Conservation (phyloP, 1,140 invertebrate genomes). For the Rhynchophorus ferrugineus region DNA sequence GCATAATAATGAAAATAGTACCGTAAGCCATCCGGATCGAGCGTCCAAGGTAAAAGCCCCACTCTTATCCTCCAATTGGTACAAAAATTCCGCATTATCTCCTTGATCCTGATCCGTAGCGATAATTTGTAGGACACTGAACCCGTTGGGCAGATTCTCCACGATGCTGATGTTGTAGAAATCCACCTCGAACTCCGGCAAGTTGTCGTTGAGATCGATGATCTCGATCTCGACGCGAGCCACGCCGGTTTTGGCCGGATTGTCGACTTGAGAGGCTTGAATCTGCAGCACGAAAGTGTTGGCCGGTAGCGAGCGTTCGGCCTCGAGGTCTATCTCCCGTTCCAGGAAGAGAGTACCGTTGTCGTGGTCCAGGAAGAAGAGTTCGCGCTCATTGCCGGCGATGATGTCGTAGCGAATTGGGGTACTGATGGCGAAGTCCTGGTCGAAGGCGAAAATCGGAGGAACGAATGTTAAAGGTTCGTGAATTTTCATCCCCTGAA, state of each 20-base stretch:
- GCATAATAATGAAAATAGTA: too few species aligned
- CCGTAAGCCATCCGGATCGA: conserved; percentile 75
- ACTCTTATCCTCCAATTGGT: conserved; percentile 63
- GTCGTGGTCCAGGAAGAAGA: conserved; percentile 62
- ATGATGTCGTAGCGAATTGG: conserved; percentile 66
- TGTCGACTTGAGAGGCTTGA: conserved; percentile 60
- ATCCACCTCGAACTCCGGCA: conserved; percentile 79
- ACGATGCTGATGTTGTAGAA: conserved; percentile 87
- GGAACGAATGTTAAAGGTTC: conserved; percentile 59
- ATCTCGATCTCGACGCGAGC: conserved; percentile 71
- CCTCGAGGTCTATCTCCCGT: conserved; percentile 70
- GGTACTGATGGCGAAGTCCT: conserved; percentile 61
- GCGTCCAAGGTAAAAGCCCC: conserved; percentile 75
- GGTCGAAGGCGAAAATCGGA: conserved; percentile 67
- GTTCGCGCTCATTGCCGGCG: conserved; percentile 62
- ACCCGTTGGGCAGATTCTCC: conserved; percentile 81
- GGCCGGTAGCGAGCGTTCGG: conserved; percentile 54
- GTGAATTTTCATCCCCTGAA: conserved; percentile 58
- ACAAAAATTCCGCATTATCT: conserved; percentile 76
- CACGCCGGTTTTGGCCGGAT: conserved; percentile 63
- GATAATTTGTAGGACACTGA: conserved; percentile 74
- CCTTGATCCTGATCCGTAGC: conserved; percentile 73
- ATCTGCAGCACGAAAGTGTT: conserved; percentile 72
- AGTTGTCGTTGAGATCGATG: conserved; percentile 74
- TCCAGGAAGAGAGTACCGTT: conserved; percentile 71